These are phyloP conservation scores for Xerus rutilus DNA, from an alignment of 2,797 vertebrate species.

Conservation along the genomic window DNA sequence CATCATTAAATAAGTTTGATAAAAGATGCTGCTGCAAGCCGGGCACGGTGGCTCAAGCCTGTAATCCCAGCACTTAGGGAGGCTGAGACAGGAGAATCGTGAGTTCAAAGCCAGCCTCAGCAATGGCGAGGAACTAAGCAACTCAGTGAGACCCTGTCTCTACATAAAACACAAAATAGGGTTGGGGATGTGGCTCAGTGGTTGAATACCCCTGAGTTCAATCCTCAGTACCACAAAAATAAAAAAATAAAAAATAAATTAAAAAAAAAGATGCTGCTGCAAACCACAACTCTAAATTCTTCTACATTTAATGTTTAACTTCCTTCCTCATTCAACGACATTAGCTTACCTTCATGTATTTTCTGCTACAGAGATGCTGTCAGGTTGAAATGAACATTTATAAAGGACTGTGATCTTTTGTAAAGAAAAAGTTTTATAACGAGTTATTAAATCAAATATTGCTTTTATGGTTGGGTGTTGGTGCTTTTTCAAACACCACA, in stretches of 20 bases:
- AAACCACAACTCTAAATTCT: not conserved
- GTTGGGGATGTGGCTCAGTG: no score
- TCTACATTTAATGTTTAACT: not conserved
- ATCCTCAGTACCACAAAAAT: no score
- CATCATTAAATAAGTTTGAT: not conserved
- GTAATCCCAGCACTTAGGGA: no score
- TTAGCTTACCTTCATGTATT: not conserved
- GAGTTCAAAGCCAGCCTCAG: no score
- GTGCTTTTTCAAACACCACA: not conserved
- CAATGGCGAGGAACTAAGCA: no score
- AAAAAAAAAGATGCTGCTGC: not conserved
- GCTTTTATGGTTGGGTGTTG: not conserved
- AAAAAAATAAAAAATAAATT: no score
- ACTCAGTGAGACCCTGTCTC: no score
- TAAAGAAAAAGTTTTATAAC: not conserved
- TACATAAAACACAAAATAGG: no score
- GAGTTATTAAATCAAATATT: conserved; percentile 45
- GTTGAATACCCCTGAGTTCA: no score
- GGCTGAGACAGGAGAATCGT: no score
- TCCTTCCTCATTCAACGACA: not conserved
- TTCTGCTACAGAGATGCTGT: not conserved
- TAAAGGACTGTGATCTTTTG: conserved; percentile 39
- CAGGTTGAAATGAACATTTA: conserved; percentile 53
- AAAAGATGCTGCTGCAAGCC: not conserved
- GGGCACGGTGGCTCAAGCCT: no score